Conservation (phyloP, 2,113 vertebrate genomes). For the Drymodes brunneopygia region DNA sequence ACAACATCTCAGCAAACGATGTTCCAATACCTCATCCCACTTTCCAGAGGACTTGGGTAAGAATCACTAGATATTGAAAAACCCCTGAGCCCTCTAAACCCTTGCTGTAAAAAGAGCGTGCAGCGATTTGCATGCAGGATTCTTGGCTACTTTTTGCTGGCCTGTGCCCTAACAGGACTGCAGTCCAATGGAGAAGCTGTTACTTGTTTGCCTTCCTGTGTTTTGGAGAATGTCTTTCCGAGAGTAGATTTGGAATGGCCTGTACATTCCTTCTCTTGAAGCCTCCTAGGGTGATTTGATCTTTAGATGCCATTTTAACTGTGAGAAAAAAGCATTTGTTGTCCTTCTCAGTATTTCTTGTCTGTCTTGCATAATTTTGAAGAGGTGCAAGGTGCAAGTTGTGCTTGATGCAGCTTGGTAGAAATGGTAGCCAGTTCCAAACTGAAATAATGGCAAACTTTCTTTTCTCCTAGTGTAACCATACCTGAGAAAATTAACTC, state of each 20-base stretch:
- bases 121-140: neutral
- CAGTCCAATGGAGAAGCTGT: neutral
- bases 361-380: neutral
- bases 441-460: neutral
- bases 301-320: neutral
- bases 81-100: neutral
- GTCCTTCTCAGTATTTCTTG: neutral
- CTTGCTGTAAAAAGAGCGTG: neutral
- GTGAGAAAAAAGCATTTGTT: neutral
- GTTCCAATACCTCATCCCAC: neutral
- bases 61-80: neutral
- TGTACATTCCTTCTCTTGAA: neutral
- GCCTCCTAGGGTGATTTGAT: neutral
- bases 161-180: neutral
- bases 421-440: neutral
- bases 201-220: neutral
- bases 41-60: neutral
- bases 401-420: neutral
- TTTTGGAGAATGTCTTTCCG: neutral
- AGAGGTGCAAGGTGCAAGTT: neutral
- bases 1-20: neutral
- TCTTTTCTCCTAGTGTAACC: neutral
- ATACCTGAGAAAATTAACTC: neutral
- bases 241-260: neutral
- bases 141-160: neutral